Conservation (phyloP, 2,113 vertebrate genomes). For the Strix uralensis region DNA sequence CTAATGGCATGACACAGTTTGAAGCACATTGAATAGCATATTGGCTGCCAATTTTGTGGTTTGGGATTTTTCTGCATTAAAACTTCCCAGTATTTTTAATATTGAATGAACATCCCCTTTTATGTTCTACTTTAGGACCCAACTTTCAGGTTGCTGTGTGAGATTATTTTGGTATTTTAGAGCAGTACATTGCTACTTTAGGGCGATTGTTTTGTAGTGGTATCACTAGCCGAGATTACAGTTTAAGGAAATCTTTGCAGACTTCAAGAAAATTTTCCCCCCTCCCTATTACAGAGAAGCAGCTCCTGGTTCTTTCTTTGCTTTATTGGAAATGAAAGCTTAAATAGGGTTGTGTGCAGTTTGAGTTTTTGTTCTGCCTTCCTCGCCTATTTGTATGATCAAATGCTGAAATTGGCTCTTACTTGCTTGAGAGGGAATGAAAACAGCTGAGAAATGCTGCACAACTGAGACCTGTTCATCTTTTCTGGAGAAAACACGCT, state of each 20-base stretch:
- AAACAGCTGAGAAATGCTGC: background rate
- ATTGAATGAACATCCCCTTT: background rate
- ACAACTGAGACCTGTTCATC: background rate
- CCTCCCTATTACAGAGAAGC: background rate
- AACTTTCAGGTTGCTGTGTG: background rate
- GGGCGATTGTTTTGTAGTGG: background rate
- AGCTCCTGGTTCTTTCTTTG: background rate
- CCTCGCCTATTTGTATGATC: background rate
- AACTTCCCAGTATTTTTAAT: constrained; percentile 24
- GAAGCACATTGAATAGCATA: background rate
- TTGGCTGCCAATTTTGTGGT: constrained; percentile 26
- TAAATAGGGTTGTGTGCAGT: background rate
- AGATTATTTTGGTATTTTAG: background rate
- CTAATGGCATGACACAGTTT: background rate
- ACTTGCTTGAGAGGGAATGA: background rate
- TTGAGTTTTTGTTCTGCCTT: background rate
- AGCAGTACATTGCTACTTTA: background rate
- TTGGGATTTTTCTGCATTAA: constrained; percentile 19
- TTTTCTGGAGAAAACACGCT: background rate
- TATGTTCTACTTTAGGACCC: background rate
- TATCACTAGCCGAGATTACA: rapidly evolving
- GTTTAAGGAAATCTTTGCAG: background rate
- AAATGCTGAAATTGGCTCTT: background rate
- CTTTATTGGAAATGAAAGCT: background rate
- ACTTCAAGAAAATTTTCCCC: background rate